phyloP scores from a whole-genome alignment of 2,113 vertebrate species.

The Ovibos moschatus region DNA sequence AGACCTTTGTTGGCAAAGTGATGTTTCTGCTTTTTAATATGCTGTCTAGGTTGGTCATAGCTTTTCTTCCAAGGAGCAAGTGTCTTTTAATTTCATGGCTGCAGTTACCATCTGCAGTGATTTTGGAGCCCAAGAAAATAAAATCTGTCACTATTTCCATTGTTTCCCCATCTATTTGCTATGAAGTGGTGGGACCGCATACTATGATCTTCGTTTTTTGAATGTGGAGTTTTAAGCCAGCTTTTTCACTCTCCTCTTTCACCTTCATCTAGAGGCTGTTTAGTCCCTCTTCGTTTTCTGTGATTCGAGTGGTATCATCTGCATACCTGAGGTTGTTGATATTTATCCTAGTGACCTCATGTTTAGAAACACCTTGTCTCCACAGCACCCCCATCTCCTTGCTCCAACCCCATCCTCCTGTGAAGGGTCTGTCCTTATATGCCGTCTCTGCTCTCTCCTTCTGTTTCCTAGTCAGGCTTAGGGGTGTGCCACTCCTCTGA shows the following conservation, averaged over 20 bases:
- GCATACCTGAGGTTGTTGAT: not conserved
- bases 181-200: not conserved
- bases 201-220: not conserved
- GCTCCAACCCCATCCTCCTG: not conserved
- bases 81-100: not conserved
- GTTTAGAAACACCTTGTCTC: not conserved
- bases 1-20: not conserved
- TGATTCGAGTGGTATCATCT: not conserved
- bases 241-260: not conserved
- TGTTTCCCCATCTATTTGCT: not conserved
- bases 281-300: not conserved
- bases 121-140: not conserved
- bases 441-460: not conserved
- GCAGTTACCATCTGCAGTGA: not conserved
- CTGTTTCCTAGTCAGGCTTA: not conserved
- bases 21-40: not conserved
- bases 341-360: not conserved
- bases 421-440: accelerated
- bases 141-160: not conserved
- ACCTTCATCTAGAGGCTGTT: not conserved
- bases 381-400: not conserved
- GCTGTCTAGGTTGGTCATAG: not conserved
- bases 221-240: not conserved
- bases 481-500: not conserved
- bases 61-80: not conserved